These are phyloP conservation scores for Zophobas atratus DNA, from an alignment of 1,140 invertebrate genomes.

Conservation along the genomic window DNA sequence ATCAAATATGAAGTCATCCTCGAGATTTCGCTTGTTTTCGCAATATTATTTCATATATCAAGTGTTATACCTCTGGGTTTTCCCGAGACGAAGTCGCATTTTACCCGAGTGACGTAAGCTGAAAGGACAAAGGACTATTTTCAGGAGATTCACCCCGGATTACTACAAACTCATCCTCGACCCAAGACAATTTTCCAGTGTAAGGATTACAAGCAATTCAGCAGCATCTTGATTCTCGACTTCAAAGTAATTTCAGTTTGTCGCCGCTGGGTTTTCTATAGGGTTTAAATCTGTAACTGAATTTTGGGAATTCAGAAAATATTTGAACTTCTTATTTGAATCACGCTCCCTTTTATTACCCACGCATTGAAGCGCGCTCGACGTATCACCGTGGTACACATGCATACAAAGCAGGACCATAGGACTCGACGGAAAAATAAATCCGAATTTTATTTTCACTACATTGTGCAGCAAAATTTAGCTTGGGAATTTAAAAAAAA, in stretches of 20 bases:
- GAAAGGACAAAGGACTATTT: constrained; percentile 49
- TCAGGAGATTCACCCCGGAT: constrained; percentile 46
- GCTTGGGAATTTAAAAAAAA: too few species aligned
- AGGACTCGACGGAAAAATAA: neutral
- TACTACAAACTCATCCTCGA: constrained; percentile 21
- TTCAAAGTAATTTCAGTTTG: neutral
- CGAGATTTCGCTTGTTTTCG: constrained; percentile 1
- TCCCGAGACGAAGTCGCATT: neutral
- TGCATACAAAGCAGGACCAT: constrained; percentile 5
- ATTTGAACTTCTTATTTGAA: constrained; percentile 11
- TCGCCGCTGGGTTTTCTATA: neutral
- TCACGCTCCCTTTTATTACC: neutral
- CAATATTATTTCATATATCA: neutral
- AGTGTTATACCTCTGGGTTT: constrained; percentile 3
- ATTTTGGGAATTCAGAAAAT: constrained; percentile 2
- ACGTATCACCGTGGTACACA: neutral
- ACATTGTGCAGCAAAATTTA: too few species aligned
- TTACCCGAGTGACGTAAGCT: constrained; percentile 2
- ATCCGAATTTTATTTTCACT: neutral
- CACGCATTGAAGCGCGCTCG: neutral
- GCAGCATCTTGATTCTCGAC: constrained; percentile 8
- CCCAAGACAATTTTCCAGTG: constrained; percentile 36
- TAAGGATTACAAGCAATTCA: constrained; percentile 37
- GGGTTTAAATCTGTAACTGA: constrained; percentile 11
- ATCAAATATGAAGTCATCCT: neutral